Evolutionary conservation across 2,113 vertebrate species (phyloP), one percentile per base, ranked within the genome.

Genomic region (Cyprinodon brontotheroides): DNA sequence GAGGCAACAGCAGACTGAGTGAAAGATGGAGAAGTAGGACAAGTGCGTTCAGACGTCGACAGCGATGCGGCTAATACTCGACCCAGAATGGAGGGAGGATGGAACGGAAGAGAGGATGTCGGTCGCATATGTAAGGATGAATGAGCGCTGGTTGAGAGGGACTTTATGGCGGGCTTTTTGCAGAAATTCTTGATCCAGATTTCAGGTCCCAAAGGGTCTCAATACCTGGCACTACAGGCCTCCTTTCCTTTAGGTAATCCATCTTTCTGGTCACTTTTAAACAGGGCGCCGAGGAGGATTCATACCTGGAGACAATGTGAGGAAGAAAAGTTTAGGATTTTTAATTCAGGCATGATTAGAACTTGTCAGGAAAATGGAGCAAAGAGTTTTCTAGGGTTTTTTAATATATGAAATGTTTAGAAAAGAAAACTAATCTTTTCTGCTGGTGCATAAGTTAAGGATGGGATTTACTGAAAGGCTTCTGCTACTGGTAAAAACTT

Each of bases 1-100:
- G 86, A 79, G 77, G 82, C 72, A 75, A 76, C 89, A 82, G 47
- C 75, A 57, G 63, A 70, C 67, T 86, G 81, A 85, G 86, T 61
- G 84, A 78, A 88, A 87, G 90, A 91, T 90, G 89, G 89, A 87
- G 85, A 82, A 91, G 86, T 72, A 70, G 87, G 79, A 90, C 87
- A 85, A 89, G 88, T 87, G 88, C 70, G 70, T 68, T 74, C 83
- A 82, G 85, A 87, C 80, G 64, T 81, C 84, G 78, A 87, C 83
- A 82, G 65, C 81, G 50, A 80, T 60, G 83, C 81, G 50, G 68
- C 74, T 67, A 38, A 74, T 50, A 87, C 80, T 72, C 73, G 43
- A 68, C 63, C 87, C 65, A 74, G 74, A 85, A 41, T 63, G 61
- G 69, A 83, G 29, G 37, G 80, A 69, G 57, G 82, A 75, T 17